Evolutionary conservation across 1,140 invertebrate genomes (phyloP).

Genomic region (Holcopasites calliopsidis): DNA sequence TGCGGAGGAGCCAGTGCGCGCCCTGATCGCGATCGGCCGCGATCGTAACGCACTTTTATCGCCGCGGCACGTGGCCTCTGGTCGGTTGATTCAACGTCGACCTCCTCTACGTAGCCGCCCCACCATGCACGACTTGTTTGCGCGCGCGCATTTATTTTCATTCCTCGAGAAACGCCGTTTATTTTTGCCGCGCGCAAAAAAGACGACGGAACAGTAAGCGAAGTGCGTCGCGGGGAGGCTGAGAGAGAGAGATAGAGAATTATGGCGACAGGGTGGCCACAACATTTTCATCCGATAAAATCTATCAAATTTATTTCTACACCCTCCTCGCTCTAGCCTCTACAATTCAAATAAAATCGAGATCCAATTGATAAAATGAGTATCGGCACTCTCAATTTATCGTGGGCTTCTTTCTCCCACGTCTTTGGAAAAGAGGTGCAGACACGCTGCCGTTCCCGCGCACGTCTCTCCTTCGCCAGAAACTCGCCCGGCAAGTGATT

Average conservation of each 20-base stretch:
- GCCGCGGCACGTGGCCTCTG: slow-evolving; percentile 29
- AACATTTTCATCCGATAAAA: neutral
- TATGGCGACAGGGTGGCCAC: neutral
- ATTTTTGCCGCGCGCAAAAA: slow-evolving; percentile 20
- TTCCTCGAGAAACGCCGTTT: neutral
- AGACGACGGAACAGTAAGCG: neutral
- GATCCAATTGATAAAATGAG: too few relatives aligned
- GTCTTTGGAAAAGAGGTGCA: too few relatives aligned
- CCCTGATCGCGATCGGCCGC: slow-evolving; percentile 29
- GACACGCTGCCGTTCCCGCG: too few relatives aligned
- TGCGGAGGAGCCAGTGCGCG: neutral
- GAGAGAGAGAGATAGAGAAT: neutral
- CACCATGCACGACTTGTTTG: neutral
- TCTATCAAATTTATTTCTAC: slow-evolving; percentile 43
- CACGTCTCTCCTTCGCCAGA: too few relatives aligned
- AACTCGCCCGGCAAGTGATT: too few relatives aligned
- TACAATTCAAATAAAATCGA: too few relatives aligned
- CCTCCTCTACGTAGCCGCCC: neutral
- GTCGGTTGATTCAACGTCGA: slow-evolving; percentile 19
- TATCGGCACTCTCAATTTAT: too few relatives aligned
- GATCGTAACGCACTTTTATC: slow-evolving; percentile 50
- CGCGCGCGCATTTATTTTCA: slow-evolving; percentile 24
- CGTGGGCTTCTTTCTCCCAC: too few relatives aligned
- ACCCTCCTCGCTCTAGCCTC: too few relatives aligned
- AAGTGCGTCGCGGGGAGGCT: neutral